Percentiles rank a stretch among this genome's conserved stretches.
phyloP scores from a whole-genome alignment of 2,888 invertebrate species.

The Ashinkailepas kermadecensis region DNA sequence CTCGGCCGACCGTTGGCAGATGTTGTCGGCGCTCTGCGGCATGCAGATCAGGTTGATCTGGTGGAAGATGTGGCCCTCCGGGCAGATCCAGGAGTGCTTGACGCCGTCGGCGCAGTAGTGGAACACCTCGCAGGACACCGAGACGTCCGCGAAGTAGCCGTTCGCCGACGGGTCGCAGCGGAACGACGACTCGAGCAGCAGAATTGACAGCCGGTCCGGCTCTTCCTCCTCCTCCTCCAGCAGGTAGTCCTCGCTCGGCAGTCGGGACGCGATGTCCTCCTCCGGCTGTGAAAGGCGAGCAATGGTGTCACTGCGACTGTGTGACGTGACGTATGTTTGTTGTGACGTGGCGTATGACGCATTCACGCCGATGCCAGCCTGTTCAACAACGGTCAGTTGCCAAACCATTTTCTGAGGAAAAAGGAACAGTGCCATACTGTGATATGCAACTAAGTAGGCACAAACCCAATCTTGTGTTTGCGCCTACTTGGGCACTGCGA shows the following conservation, averaged over 20 bases:
- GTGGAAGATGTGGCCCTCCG: conserved; percentile 80
- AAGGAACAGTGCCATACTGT: too few relatives aligned
- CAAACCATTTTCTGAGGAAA: too few relatives aligned
- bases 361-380: too few relatives aligned
- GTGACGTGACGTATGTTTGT: too few relatives aligned
- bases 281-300: too few relatives aligned
- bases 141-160: conserved; percentile 86
- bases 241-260: conserved; percentile 43
- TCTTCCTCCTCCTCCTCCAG: conserved; percentile 66
- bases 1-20: conserved; percentile 78
- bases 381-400: too few relatives aligned
- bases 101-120: conserved; percentile 87
- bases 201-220: conserved; percentile 69
- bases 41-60: conserved; percentile 88
- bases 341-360: too few relatives aligned
- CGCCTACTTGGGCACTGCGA: too few relatives aligned
- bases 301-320: too few relatives aligned
- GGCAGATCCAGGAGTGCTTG: conserved; percentile 87
- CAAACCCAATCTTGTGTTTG: too few relatives aligned
- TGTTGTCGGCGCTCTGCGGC: conserved; percentile 81
- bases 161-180: conserved; percentile 69
- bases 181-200: conserved; percentile 77
- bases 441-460: too few relatives aligned
- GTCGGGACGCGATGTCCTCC: too few relatives aligned
- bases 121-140: conserved; percentile 81